phyloP scores from a whole-genome alignment of 1,140 invertebrate genomes.

The Heliconius nattereri region DNA sequence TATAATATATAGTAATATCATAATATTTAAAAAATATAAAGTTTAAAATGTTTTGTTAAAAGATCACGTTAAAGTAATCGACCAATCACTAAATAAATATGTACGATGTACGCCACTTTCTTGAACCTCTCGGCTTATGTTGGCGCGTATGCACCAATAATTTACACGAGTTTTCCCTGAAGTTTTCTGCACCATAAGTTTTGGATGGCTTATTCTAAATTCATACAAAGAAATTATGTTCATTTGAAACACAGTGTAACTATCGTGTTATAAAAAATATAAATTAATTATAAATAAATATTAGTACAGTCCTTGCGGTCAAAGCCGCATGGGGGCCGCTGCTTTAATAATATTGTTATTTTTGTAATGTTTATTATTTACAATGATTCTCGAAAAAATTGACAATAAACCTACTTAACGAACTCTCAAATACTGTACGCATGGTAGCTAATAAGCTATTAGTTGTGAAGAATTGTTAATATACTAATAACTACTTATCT shows the following conservation, averaged over 20 bases:
- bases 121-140: constrained; percentile 15
- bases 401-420: too few relatives aligned
- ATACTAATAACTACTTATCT: too few relatives aligned
- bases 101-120: neutral
- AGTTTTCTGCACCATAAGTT: constrained; percentile 17
- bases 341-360: too few relatives aligned
- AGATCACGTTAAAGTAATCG: neutral
- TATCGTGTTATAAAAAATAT: neutral
- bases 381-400: too few relatives aligned
- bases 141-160: constrained; percentile 30
- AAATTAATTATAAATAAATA: too few relatives aligned
- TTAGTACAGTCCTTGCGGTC: too few relatives aligned
- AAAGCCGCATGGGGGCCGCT: too few relatives aligned
- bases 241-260: neutral
- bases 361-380: too few relatives aligned
- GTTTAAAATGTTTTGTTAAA: neutral
- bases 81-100: neutral
- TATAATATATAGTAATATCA: too few relatives aligned
- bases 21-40: neutral
- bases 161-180: constrained; percentile 23
- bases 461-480: too few relatives aligned
- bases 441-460: too few relatives aligned
- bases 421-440: too few relatives aligned
- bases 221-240: constrained; percentile 3
- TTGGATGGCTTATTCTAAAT: constrained; percentile 14